A percentile compares a stretch with the other conserved stretches of the same genome.
Evolutionary conservation across 2,888 invertebrate species (phyloP).

Genomic region (Drosophila colorata): DNA sequence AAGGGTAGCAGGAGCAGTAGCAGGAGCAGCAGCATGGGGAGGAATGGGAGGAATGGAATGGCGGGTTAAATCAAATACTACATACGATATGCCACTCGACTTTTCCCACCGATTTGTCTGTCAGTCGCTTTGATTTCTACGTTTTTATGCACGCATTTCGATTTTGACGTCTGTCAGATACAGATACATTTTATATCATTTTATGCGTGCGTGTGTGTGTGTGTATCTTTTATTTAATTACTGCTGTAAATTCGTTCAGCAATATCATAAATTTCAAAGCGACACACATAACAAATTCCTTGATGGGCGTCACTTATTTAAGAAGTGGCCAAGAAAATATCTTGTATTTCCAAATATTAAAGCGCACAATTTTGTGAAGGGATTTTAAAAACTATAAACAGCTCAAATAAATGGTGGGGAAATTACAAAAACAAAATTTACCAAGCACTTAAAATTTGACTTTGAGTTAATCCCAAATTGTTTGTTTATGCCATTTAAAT

Average conservation of each 20-base stretch:
- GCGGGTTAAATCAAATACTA: constrained; percentile 51
- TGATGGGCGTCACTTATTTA: constrained; percentile 55
- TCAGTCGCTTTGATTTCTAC: constrained; percentile 54
- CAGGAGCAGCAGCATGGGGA: background rate
- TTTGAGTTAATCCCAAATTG: background rate
- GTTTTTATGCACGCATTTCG: constrained; percentile 76
- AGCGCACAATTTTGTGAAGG: background rate
- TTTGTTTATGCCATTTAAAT: background rate
- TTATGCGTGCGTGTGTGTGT: constrained; percentile 24
- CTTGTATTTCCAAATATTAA: constrained; percentile 24
- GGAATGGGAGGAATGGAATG: background rate
- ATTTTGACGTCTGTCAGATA: constrained; percentile 69
- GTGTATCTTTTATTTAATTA: constrained; percentile 71
- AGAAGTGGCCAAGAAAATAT: constrained; percentile 36
- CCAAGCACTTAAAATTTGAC: background rate
- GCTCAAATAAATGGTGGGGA: constrained; percentile 1
- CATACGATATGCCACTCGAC: constrained; percentile 57
- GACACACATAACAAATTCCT: constrained; percentile 49
- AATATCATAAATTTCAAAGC: constrained; percentile 65
- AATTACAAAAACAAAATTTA: constrained; percentile 1
- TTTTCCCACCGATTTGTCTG: constrained; percentile 54
- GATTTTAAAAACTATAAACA: constrained; percentile 15
- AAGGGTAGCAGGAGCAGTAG: constrained; percentile 10
- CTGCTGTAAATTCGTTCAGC: constrained; percentile 67
- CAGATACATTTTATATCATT: constrained; percentile 62